These are phyloP conservation scores for Trisateles emortualis DNA, from an alignment of 2,888 invertebrate species.

Conservation along the genomic window DNA sequence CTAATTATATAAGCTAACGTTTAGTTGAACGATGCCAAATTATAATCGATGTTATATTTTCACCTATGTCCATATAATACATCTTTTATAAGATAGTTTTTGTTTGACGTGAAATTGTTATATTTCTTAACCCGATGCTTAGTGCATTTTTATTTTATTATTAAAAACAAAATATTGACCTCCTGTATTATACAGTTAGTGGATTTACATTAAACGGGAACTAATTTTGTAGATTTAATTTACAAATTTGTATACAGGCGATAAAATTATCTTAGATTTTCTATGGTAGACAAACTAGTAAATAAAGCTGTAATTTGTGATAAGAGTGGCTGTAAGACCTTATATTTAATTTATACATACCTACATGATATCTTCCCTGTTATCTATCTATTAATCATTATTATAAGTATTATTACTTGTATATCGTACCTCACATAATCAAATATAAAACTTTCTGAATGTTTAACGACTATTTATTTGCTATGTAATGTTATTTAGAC, in stretches of 20 bases:
- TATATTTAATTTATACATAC: slow-evolving; percentile 68
- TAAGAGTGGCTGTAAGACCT: slow-evolving; percentile 85
- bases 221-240: slow-evolving; percentile 77
- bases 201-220: slow-evolving; percentile 60
- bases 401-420: slow-evolving; percentile 51
- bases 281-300: slow-evolving; percentile 82
- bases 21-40: slow-evolving; percentile 84
- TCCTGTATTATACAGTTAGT: slow-evolving; percentile 66
- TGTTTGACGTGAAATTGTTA: slow-evolving; percentile 68
- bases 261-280: slow-evolving; percentile 84
- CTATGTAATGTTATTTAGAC: slow-evolving; percentile 62
- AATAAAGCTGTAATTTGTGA: slow-evolving; percentile 83
- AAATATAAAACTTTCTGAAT: slow-evolving; percentile 41
- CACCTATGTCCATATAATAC: slow-evolving; percentile 28
- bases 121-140: slow-evolving; percentile 63
- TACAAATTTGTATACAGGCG: slow-evolving; percentile 79
- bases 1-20: slow-evolving; percentile 73
- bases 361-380: slow-evolving; percentile 67
- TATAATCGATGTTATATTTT: slow-evolving; percentile 60
- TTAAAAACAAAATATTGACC: slow-evolving; percentile 64
- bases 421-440: slow-evolving; percentile 52
- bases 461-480: slow-evolving; percentile 59
- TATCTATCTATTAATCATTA: slow-evolving; percentile 61
- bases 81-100: slow-evolving; percentile 17
- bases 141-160: slow-evolving; percentile 65